Evolutionary conservation across 2,888 invertebrate species (phyloP), one percentile per base, ranked within the genome.

Genomic region (Leptopilina myrica): DNA sequence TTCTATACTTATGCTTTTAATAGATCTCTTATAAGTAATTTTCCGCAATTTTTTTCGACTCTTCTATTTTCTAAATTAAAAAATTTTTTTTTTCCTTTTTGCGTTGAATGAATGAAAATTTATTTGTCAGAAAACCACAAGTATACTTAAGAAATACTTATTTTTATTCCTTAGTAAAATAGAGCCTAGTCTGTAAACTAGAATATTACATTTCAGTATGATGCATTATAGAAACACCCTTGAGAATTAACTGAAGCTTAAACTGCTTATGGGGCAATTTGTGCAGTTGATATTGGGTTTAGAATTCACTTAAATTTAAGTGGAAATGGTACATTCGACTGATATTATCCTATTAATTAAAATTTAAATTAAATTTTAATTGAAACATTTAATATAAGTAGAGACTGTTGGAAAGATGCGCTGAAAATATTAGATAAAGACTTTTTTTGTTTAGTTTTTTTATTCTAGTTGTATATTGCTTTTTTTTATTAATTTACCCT

Each of bases 171-270:
- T 33, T 33, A 7, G 20, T 20, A 9, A 62, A 15, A 15, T 26
- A 9, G 20, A 15, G 20, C 9, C 15, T 7, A 62, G 8, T 62
- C 9, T 62, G 15, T 62, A 20, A 43, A 62, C 20, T 62, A 62
- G 15, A 62, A 62, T 9, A 62, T 62, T 62, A 62, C 15, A 20
- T 20, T 15, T 62, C 20, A 62, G 7, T 20, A 62, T 49, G 49
- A 15, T 15, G 20, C 62, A 62, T 20, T 62, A 15, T 62, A 20
- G 62, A 62, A 62, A 62, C 49, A 49, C 62, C 62, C 62, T 62
- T 62, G 62, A 62, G 15, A 62, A 62, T 15, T 62, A 62, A 62
- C 62, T 62, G 62, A 62, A 62, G 62, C 62, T 62, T 62, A 62
- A 62, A 62, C 62, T 62, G 20, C 62, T 62, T 62, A 20, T 62